phyloP scores from a whole-genome alignment of 1,140 invertebrate genomes.

The Teleogryllus occipitalis region DNA sequence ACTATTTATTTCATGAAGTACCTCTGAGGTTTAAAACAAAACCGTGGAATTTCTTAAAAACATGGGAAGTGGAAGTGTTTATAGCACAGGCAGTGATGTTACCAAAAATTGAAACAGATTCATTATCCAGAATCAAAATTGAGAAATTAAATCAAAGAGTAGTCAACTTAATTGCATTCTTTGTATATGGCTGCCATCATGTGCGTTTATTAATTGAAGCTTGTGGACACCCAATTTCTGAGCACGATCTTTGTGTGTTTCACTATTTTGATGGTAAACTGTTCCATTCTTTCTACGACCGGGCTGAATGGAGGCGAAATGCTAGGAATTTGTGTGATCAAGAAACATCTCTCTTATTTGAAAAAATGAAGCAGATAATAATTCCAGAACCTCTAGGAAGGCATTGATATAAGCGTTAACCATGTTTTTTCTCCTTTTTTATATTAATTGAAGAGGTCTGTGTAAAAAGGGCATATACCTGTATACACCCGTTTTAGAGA shows the following conservation, averaged over 20 bases:
- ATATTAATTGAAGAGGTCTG: no score
- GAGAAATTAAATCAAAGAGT: slow-evolving; percentile 19
- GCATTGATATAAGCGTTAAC: no score
- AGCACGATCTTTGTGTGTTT: neutral
- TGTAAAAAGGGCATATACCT: no score
- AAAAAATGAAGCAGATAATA: neutral
- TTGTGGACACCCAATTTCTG: neutral
- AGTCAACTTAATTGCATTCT: neutral
- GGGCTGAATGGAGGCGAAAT: neutral
- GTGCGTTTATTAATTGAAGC: neutral
- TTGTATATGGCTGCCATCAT: slow-evolving; percentile 14
- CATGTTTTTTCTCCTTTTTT: no score
- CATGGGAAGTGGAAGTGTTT: neutral
- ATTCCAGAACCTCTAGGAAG: neutral
- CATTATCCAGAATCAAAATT: slow-evolving; percentile 19
- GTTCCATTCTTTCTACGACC: neutral
- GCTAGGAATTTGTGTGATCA: neutral
- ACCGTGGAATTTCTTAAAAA: neutral
- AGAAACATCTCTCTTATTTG: neutral
- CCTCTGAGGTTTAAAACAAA: neutral
- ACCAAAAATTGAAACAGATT: slow-evolving; percentile 13
- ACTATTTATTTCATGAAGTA: neutral
- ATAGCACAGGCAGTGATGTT: slow-evolving; percentile 10
- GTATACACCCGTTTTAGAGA: no score
- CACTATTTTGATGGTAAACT: neutral